Evolutionary conservation across 2,888 invertebrate species (phyloP).

Genomic region (Cephus rjabovi): DNA sequence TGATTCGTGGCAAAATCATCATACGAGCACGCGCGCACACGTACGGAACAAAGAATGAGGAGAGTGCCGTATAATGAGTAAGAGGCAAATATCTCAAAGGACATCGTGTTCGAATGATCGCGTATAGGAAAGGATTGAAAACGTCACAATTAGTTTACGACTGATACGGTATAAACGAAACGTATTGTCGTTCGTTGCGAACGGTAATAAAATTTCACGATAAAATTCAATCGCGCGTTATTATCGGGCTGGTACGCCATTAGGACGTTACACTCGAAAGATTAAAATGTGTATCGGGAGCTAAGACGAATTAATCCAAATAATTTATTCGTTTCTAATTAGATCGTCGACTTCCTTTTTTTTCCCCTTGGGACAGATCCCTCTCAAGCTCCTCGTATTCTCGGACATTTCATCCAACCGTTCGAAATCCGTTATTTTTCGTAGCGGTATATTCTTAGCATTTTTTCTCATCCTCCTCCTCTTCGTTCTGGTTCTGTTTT

Average conservation of each 20-base stretch:
- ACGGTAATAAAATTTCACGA: neutral
- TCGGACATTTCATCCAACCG: neutral
- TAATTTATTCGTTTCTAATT: neutral
- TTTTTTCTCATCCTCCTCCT: neutral
- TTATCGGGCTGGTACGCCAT: neutral
- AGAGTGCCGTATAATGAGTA: neutral
- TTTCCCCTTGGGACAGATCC: neutral
- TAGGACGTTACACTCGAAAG: neutral
- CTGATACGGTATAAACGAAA: neutral
- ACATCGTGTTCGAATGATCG: neutral
- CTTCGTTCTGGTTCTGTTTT: neutral
- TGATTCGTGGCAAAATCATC: neutral
- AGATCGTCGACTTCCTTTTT: neutral
- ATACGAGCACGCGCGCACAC: neutral
- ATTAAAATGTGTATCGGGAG: neutral
- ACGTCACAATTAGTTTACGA: neutral
- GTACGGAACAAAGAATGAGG: neutral
- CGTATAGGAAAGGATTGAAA: neutral
- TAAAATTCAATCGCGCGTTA: neutral
- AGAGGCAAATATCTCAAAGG: neutral
- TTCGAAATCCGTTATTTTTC: neutral
- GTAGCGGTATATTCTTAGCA: conserved; percentile 2
- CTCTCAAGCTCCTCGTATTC: neutral
- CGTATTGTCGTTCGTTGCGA: neutral
- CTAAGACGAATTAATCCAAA: neutral